Evolutionary conservation across 2,797 vertebrate species (phyloP), one percentile per base, ranked within the genome.

Genomic region (Sebastiscus tertius): DNA sequence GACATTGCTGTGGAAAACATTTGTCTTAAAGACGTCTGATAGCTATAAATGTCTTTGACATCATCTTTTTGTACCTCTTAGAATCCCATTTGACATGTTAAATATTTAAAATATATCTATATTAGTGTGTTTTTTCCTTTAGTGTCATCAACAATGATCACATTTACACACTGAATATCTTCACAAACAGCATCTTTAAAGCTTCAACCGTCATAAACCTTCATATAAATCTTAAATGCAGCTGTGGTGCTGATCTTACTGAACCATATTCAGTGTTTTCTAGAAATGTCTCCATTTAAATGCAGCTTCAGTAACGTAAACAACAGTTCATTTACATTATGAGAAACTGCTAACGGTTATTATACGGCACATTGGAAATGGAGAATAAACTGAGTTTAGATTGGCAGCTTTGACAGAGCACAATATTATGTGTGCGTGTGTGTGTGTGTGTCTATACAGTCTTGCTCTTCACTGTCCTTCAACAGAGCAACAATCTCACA

Each of bases 391-490:
- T 20, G 72, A 60, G 62, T 7, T 71, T 26, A 75, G 87, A 88
- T 36, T 83, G 88, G 55, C 76, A 27, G 76, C 77, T 84, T n/a
- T 67, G 82, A 83, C 72, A 70, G 80, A 55, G 65, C 39, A 61
- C 64, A 77, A 81, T 84, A 75, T 34, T 74, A 55, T 64, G 77
- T 70, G 64, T 26, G 77, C 82, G 72, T 70, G 73, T 77, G 84
- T 77, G 79, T 42, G 67, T 65, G 77, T 70, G 70, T 62, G 72
- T 58, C 59, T 14, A 75, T 49, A 62, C 8, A 34, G 55, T 64
- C 42, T 56, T 81, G 78, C 85, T 90, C 88, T 91, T 86, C 73
- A 66, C 83, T 91, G 89, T 92, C 90, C 90, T 91, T 88, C 89
- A 92, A 79, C 86, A 75, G 67, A 73, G 81, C 85, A 73, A 80